Conservation (phyloP, 2,888 invertebrate species). For the Sminthurinus aureus region DNA sequence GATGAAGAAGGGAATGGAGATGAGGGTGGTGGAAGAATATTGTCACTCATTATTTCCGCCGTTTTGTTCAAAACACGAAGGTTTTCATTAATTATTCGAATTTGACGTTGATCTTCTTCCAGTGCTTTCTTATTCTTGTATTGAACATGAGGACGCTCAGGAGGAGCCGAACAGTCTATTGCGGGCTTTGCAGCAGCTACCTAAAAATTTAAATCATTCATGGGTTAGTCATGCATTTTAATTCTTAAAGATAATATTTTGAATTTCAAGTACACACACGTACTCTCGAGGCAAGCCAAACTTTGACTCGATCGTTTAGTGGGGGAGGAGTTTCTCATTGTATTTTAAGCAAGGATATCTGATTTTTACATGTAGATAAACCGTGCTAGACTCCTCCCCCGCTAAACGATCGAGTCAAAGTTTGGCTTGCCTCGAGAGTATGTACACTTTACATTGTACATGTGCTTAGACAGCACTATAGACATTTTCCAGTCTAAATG, state of each 20-base stretch:
- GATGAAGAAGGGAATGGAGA: background rate
- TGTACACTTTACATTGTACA: too few relatives aligned
- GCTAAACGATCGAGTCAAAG: too few relatives aligned
- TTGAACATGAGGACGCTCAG: slow-evolving; percentile 54
- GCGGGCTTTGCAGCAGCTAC: slow-evolving; percentile 56
- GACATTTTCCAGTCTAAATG: too few relatives aligned
- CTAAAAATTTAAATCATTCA: slow-evolving; percentile 33
- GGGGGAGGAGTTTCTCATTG: too few relatives aligned
- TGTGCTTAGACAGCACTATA: background rate
- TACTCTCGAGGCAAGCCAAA: too few relatives aligned
- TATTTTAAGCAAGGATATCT: too few relatives aligned
- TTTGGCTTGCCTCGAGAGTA: too few relatives aligned
- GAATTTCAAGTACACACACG: background rate
- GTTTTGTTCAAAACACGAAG: slow-evolving; percentile 55
- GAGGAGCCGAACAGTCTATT: slow-evolving; percentile 54
- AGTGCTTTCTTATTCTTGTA: slow-evolving; percentile 56
- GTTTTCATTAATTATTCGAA: slow-evolving; percentile 56
- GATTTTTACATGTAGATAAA: too few relatives aligned
- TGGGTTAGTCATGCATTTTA: background rate
- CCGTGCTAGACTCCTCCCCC: too few relatives aligned
- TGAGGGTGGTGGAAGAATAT: background rate
- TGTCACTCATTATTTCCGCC: slow-evolving; percentile 48
- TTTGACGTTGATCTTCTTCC: slow-evolving; percentile 53
- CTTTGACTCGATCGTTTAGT: too few relatives aligned
- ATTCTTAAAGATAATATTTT: background rate